A percentile compares a stretch with the other conserved stretches of the same genome.
These are phyloP conservation scores for Bimastos eiseni DNA, from an alignment of 2,888 invertebrate species.

Conservation along the genomic window DNA sequence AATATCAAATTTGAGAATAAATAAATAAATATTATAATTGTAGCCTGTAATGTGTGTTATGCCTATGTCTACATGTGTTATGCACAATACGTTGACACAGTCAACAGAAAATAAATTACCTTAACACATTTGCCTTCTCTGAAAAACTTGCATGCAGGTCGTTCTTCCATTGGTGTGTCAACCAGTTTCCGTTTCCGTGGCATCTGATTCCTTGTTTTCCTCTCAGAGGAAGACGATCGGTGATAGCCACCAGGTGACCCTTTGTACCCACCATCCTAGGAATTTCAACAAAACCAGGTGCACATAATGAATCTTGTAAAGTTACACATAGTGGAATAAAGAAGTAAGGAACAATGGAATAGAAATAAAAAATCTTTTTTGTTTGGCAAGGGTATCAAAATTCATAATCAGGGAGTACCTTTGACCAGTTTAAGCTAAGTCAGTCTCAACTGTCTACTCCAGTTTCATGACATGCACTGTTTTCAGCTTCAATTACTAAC, in stretches of 20 bases:
- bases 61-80: neutral
- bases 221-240: neutral
- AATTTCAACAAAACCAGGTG: neutral
- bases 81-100: neutral
- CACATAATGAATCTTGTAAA: neutral
- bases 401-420: neutral
- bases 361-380: neutral
- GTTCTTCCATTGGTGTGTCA: constrained; percentile 21
- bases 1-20: too few species aligned
- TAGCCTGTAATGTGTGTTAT: neutral
- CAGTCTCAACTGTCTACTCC: neutral
- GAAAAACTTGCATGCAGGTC: constrained; percentile 73
- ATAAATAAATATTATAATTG: neutral
- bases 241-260: neutral
- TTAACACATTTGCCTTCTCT: constrained; percentile 81
- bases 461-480: neutral
- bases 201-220: neutral
- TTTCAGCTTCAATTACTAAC: neutral
- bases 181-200: constrained; percentile 17
- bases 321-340: neutral
- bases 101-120: constrained; percentile 48
- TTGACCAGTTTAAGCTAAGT: neutral
- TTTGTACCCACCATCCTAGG: constrained; percentile 9
- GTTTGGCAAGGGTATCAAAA: neutral
- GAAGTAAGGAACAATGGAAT: neutral